Conservation (phyloP, 2,888 invertebrate genomes). For the Xanthorhoe spadicearia region DNA sequence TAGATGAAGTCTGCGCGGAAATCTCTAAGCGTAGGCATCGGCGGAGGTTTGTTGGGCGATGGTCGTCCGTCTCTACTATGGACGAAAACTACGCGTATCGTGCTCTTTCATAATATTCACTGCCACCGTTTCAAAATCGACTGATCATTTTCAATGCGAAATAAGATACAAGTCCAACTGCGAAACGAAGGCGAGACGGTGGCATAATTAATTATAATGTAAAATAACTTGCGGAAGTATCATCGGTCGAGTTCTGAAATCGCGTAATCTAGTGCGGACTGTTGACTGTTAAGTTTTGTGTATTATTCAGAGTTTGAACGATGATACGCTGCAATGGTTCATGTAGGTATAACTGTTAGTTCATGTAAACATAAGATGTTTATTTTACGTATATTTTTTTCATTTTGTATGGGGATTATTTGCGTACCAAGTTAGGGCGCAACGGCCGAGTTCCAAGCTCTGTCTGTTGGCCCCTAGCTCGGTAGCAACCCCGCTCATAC, state of each 20-base stretch:
- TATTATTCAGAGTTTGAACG: constrained; percentile 25
- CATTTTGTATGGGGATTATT: constrained; percentile 54
- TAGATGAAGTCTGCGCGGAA: constrained; percentile 48
- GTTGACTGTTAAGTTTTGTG: constrained; percentile 27
- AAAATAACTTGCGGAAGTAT: constrained; percentile 36
- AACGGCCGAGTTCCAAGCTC: constrained; percentile 13
- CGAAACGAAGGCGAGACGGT: constrained; percentile 24
- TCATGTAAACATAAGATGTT: constrained; percentile 82
- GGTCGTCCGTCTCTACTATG: constrained; percentile 56
- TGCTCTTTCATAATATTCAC: constrained; percentile 53
- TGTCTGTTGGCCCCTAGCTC: constrained; percentile 34
- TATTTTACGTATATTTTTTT: constrained; percentile 77
- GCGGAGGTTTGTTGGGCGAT: constrained; percentile 36
- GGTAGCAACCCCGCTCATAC: constrained; percentile 52
- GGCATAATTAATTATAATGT: constrained; percentile 38
- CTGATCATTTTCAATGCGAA: constrained; percentile 25
- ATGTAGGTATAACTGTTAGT: constrained; percentile 82
- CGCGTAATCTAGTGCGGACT: constrained; percentile 20
- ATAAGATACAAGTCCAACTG: constrained; percentile 24
- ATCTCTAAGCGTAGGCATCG: constrained; percentile 33
- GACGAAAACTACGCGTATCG: constrained; percentile 60
- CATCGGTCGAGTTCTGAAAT: constrained; percentile 32
- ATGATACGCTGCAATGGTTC: constrained; percentile 64
- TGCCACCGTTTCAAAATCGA: constrained; percentile 35
- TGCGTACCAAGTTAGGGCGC: constrained; percentile 22